A percentile compares a stretch with the other conserved stretches of the same genome.
Conservation (phyloP, 2,113 vertebrate genomes). For the Ptilorrhoa leucosticta region DNA sequence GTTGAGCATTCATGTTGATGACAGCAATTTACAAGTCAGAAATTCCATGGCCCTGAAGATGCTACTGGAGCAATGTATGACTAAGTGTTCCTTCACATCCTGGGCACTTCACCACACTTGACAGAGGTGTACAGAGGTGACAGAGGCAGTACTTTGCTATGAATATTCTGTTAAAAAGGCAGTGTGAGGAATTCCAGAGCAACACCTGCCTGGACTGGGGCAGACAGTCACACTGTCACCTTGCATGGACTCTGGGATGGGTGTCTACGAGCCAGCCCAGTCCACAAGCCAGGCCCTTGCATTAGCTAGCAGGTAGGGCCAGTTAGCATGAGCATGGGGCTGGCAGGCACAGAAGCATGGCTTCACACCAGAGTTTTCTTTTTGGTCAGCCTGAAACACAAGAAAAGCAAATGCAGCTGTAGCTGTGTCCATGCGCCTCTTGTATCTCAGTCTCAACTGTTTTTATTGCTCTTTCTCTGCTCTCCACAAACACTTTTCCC, state of each 20-base stretch:
- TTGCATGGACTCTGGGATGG: background rate
- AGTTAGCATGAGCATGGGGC: background rate
- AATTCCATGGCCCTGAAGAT: background rate
- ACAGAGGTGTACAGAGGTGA: too few relatives aligned
- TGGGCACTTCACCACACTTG: background rate
- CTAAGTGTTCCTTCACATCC: background rate
- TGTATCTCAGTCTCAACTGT: background rate
- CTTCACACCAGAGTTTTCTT: background rate
- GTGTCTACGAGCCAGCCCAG: background rate
- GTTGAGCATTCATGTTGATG: background rate
- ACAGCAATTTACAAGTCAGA: background rate
- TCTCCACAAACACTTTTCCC: background rate
- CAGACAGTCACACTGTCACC: fast-evolving
- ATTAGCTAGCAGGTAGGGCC: background rate
- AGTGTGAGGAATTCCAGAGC: background rate
- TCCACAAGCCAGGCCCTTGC: background rate
- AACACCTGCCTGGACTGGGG: background rate
- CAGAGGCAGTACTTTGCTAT: background rate
- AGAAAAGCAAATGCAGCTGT: background rate
- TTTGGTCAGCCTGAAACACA: background rate
- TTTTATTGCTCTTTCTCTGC: background rate
- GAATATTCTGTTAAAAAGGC: background rate
- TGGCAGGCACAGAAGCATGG: background rate
- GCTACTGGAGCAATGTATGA: background rate
- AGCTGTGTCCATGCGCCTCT: background rate